Evolutionary conservation across 2,888 invertebrate species (phyloP).

Genomic region (Brenthis daphne): DNA sequence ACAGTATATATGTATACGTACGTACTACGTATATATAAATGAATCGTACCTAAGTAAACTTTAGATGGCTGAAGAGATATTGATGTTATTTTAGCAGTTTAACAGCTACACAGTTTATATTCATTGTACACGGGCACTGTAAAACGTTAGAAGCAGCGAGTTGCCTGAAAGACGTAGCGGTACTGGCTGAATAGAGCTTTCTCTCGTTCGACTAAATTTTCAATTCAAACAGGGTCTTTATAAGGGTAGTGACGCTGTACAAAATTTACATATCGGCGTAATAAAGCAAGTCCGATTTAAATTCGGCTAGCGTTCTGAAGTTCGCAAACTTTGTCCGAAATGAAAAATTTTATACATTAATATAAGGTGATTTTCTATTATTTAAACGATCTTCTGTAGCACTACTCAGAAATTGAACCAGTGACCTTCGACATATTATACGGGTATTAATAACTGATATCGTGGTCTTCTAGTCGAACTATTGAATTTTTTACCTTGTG

Average conservation of each 20-base stretch:
- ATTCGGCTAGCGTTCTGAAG: constrained; percentile 61
- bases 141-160: constrained; percentile 60
- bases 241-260: constrained; percentile 82
- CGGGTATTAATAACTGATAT: too few relatives aligned
- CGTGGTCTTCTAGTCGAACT: too few relatives aligned
- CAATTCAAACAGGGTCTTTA: constrained; percentile 82
- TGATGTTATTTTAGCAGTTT: constrained; percentile 9
- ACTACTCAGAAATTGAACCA: too few relatives aligned
- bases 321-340: constrained; percentile 29
- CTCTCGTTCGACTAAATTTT: constrained; percentile 79
- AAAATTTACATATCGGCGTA: constrained; percentile 82
- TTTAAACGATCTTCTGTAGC: not conserved
- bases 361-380: not conserved
- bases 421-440: too few relatives aligned
- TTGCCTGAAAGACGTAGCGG: constrained; percentile 78
- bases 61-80: constrained; percentile 37
- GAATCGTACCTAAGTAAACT: constrained; percentile 38
- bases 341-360: constrained; percentile 35
- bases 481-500: too few relatives aligned
- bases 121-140: constrained; percentile 13
- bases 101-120: constrained; percentile 6
- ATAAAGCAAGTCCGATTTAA: constrained; percentile 79
- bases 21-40: too few relatives aligned
- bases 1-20: constrained; percentile 40
- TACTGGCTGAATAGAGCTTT: constrained; percentile 74